These are phyloP conservation scores for Gopherus flavomarginatus DNA, from an alignment of 2,113 vertebrate genomes.

Conservation along the genomic window DNA sequence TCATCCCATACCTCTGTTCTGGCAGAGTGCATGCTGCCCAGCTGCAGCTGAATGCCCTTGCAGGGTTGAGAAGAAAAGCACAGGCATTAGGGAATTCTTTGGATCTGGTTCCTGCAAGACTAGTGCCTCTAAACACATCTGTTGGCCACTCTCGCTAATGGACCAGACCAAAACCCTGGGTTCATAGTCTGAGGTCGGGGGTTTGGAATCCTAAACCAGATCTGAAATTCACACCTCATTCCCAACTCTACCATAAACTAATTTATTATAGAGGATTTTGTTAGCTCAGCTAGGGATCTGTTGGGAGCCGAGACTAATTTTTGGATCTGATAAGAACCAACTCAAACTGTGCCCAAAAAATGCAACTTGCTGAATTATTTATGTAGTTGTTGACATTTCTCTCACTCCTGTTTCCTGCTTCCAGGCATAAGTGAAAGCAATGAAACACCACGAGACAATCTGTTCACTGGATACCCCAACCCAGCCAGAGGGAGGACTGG, in stretches of 20 bases:
- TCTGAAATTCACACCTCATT: not conserved
- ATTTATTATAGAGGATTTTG: not conserved
- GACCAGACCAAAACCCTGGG: not conserved
- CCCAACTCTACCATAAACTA: not conserved
- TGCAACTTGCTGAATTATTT: not conserved
- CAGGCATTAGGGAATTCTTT: no score
- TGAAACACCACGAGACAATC: not conserved
- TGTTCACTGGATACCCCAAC: not conserved
- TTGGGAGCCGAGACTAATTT: not conserved
- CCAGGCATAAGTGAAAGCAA: not conserved
- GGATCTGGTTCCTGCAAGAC: no score
- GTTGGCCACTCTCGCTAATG: not conserved
- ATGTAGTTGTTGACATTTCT: not conserved
- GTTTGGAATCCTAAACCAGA: not conserved
- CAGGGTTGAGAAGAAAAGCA: no score
- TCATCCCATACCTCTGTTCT: no score
- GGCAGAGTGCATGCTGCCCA: no score
- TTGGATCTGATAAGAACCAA: not conserved
- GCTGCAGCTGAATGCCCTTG: no score
- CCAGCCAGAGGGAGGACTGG: not conserved
- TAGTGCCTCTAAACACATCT: not conserved
- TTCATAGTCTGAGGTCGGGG: not conserved
- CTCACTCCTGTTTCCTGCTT: not conserved
- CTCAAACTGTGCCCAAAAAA: not conserved
- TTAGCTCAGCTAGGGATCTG: not conserved